Conservation (phyloP, 2,113 vertebrate species). For the Empidonax traillii region DNA sequence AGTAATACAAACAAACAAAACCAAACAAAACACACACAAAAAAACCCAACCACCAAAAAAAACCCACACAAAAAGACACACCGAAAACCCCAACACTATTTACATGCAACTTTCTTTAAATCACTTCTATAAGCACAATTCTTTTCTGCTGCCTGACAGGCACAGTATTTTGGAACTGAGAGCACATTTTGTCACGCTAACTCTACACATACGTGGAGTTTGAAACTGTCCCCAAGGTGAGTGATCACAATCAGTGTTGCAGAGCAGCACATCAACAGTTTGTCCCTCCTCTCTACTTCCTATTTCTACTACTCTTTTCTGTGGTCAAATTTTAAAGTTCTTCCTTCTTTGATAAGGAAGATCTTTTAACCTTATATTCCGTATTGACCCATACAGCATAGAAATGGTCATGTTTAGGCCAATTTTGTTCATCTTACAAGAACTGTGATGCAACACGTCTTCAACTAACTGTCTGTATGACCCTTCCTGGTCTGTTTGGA, state of each 20-base stretch:
- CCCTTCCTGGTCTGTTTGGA: neutral
- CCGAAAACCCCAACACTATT: neutral
- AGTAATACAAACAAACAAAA: neutral
- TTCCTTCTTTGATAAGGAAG: neutral
- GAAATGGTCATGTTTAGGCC: neutral
- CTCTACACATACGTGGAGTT: neutral
- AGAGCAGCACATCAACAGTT: neutral
- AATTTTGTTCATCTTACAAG: neutral
- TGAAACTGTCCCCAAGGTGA: neutral
- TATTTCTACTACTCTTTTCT: neutral
- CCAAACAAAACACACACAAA: neutral
- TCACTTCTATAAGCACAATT: neutral
- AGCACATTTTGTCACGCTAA: neutral
- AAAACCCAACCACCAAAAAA: neutral
- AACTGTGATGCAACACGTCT: neutral
- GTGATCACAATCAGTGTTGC: neutral
- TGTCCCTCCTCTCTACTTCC: neutral
- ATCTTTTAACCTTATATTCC: neutral
- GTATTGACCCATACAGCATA: neutral
- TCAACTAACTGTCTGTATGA: neutral
- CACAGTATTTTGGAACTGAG: neutral
- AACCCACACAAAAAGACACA: neutral
- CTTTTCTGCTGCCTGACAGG: neutral
- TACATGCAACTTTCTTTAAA: neutral
- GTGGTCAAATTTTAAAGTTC: neutral